Base-by-base conservation (phyloP, 2,113 vertebrate species). In the Tonatia bakeri region DNA sequence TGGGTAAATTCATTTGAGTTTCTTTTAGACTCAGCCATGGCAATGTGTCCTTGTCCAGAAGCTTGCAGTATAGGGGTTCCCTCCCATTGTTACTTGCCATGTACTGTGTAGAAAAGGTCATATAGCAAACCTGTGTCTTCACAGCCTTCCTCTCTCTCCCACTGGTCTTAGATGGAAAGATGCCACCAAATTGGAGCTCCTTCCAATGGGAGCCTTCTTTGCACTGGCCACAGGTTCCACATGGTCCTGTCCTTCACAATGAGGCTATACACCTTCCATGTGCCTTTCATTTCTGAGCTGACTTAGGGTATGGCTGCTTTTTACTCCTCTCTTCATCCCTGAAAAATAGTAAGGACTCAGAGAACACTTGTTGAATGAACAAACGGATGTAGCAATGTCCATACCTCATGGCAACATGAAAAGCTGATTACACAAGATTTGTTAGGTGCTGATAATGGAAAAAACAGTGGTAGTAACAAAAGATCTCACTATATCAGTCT, bases 41-140 rank as follows among this genome's bases (percentile, higher is more conserved):
- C 4, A 7, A 3, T 16, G 12, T 54, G 4, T 43, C n/a, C 15
- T 38, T 38, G 9, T 3, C 47, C 17, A 2, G 4, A 47, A 87
- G 19, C 24, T 5, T 26, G 20, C 7, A 2, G 3, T 4, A 4
- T 3, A 50, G 47, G 0, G 5, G 6, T 0, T 59, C 2, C 33
- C 20, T 12, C 3, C 45, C 31, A 7, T 12, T 2, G 0, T n/a
- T 31, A 16, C 11, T 14, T 17, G 14, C 4, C 52, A n/a, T 28
- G 3, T 0, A 3, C 5, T 5, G 28, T 24, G 26, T 17, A 7
- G 22, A 52, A 31, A 7, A 47, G 16, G 4, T 28, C 50, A 7
- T 3, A 2, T 0, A 1, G 15, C 12, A 10, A 17, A 10, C 3
- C 22, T 9, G 16, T 14, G 6, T 3, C 54, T 56, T 14, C 24